Conservation (phyloP, 2,113 vertebrate genomes). For the Paedocypris sp. region DNA sequence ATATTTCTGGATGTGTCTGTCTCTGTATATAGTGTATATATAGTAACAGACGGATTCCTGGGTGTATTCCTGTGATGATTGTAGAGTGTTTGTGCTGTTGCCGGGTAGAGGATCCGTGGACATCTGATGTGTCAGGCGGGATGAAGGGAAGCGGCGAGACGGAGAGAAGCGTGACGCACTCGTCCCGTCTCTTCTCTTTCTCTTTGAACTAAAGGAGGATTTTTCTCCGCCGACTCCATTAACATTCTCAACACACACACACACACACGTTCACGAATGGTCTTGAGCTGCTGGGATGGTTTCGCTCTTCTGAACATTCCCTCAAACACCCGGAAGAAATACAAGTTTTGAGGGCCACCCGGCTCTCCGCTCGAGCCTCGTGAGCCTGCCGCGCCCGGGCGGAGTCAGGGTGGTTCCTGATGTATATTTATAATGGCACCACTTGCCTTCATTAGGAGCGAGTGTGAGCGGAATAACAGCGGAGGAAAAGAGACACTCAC, state of each 20-base stretch:
- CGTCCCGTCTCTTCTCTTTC: constrained; percentile 3
- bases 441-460: constrained; percentile 10
- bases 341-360: no score
- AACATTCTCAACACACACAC: constrained; percentile 21
- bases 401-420: constrained; percentile 30
- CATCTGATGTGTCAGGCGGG: constrained; percentile 10
- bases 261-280: neutral
- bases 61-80: no score
- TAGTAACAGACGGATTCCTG: no score
- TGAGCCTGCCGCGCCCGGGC: constrained; percentile 1
- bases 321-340: no score
- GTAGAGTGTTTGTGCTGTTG: no score
- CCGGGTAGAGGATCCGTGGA: no score
- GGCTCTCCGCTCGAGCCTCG: neutral
- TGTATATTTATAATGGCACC: constrained; percentile 24
- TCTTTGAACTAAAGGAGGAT: constrained; percentile 13
- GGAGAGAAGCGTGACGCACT: neutral
- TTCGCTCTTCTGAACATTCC: neutral
- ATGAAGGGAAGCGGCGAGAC: neutral
- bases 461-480: constrained; percentile 16
- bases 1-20: no score
- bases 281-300: no score
- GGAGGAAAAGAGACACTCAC: neutral
- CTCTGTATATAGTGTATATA: no score
- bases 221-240: neutral